Evolutionary conservation across 2,797 vertebrate genomes (phyloP).

Genomic region (Potorous gilbertii): DNA sequence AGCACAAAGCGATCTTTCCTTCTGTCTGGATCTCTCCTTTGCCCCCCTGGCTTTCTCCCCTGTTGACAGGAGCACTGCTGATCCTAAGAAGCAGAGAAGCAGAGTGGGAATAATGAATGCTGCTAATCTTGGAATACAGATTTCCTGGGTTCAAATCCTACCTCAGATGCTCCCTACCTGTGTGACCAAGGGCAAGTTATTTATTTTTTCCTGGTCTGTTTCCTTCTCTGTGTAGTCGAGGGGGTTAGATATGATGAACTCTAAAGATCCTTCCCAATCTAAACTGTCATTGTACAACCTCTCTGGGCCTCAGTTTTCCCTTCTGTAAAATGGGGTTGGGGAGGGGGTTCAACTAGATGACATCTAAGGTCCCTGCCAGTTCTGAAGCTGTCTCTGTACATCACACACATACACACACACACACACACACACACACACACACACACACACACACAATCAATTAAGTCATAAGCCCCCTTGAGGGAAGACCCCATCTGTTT

Average conservation of each 20-base stretch:
- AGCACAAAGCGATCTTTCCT: neutral
- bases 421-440: too few species aligned
- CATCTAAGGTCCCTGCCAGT: neutral
- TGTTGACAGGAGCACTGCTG: neutral
- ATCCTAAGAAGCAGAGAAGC: neutral
- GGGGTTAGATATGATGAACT: neutral
- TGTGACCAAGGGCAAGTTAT: neutral
- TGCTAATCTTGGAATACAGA: neutral
- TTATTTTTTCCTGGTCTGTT: neutral
- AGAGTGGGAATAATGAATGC: neutral
- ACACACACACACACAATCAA: too few species aligned
- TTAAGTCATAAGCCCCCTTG: neutral
- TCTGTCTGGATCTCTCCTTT: neutral
- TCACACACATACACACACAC: neutral
- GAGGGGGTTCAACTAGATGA: neutral
- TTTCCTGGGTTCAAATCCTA: neutral
- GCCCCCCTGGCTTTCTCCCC: neutral
- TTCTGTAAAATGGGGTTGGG: neutral
- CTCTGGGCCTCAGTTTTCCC: neutral
- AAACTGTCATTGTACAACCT: neutral
- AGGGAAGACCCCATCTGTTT: neutral
- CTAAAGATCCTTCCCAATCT: neutral
- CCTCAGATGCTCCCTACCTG: neutral
- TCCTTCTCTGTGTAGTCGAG: neutral
- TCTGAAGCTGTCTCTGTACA: neutral